These are phyloP conservation scores for Drosophila paucipuncta DNA, from an alignment of 2,888 invertebrate species.

Conservation along the genomic window DNA sequence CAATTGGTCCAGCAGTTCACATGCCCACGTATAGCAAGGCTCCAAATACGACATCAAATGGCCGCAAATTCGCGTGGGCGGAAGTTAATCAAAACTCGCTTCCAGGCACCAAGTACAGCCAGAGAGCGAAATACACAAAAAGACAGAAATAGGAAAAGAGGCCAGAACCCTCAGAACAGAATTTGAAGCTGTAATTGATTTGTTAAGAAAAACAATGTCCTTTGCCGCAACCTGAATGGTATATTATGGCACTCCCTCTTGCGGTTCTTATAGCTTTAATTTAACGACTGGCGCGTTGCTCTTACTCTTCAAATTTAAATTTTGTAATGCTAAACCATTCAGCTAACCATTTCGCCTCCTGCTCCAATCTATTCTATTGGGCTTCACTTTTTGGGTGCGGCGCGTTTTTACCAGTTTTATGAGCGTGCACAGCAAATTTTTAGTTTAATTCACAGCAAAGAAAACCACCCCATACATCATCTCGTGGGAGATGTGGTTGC, in stretches of 20 bases:
- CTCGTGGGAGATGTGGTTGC: constrained; percentile 1
- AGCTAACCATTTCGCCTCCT: constrained; percentile 3
- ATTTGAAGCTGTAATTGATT: constrained; percentile 67
- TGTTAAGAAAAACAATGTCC: constrained; percentile 54
- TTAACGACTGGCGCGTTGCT: constrained; percentile 65
- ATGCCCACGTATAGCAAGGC: not conserved
- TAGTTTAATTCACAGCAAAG: constrained; percentile 30
- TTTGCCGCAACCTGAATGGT: constrained; percentile 20
- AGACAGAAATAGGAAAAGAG: not conserved
- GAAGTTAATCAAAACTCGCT: constrained; percentile 79
- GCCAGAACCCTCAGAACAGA: constrained; percentile 2
- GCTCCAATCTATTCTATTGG: not conserved
- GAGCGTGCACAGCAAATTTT: constrained; percentile 59
- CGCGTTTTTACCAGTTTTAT: constrained; percentile 53
- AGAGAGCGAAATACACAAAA: not conserved
- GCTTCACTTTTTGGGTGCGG: constrained; percentile 21
- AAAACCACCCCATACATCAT: not conserved
- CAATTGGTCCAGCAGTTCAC: constrained; percentile 1
- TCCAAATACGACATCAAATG: constrained; percentile 38
- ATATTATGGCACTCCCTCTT: constrained; percentile 19
- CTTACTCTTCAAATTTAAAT: constrained; percentile 49
- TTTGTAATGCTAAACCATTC: constrained; percentile 3
- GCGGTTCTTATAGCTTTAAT: constrained; percentile 60
- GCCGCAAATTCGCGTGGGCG: constrained; percentile 53
- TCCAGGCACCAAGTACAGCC: constrained; percentile 49